Conservation (phyloP, 1,140 invertebrate species). For the Saccostrea echinata region DNA sequence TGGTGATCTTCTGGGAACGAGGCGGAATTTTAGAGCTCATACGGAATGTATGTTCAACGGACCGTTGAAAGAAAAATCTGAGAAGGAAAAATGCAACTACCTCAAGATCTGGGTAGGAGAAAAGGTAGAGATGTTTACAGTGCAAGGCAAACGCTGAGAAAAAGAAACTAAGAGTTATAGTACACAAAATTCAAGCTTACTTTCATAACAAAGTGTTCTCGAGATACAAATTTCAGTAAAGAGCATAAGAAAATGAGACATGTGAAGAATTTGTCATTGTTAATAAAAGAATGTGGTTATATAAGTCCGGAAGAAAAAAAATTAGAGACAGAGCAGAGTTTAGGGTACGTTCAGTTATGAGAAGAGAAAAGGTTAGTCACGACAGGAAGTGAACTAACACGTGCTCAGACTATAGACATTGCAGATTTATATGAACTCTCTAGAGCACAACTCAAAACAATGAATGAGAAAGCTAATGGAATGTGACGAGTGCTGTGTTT, state of each 20-base stretch:
- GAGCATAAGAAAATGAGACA: not conserved
- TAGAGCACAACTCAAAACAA: not conserved
- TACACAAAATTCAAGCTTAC: not conserved
- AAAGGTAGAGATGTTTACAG: too few relatives aligned
- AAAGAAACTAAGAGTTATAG: too few relatives aligned
- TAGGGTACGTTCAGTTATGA: not conserved
- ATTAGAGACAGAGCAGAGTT: constrained; percentile 36
- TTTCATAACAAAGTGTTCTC: constrained; percentile 21
- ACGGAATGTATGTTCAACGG: constrained; percentile 53
- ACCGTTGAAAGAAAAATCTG: constrained; percentile 52
- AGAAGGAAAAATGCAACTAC: too few relatives aligned
- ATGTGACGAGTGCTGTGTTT: not conserved
- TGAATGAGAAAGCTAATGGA: not conserved
- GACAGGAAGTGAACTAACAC: not conserved
- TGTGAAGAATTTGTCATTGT: constrained; percentile 39
- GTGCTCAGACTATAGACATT: not conserved
- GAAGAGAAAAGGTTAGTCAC: constrained; percentile 17
- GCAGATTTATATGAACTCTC: not conserved
- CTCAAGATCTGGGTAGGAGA: too few relatives aligned
- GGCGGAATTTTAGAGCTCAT: constrained; percentile 53
- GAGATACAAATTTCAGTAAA: constrained; percentile 34
- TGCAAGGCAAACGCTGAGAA: too few relatives aligned
- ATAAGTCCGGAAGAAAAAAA: constrained; percentile 7
- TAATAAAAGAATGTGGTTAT: constrained; percentile 39
- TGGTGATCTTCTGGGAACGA: constrained; percentile 51